Evolutionary conservation across 2,888 invertebrate species (phyloP), one percentile per base, ranked within the genome.

Genomic region (Phyllotreta striolata): DNA sequence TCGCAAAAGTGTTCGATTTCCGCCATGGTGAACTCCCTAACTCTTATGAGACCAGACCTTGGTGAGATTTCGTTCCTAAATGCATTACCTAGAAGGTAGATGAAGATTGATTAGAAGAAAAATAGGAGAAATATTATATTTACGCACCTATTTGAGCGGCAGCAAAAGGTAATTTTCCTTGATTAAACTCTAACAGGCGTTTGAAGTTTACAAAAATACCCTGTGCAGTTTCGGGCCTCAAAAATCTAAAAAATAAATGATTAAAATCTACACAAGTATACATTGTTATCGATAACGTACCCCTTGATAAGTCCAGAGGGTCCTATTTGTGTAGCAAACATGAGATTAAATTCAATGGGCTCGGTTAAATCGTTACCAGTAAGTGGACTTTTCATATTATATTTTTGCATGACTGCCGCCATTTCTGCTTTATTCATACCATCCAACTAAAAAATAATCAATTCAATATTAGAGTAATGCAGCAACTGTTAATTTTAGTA

Each of bases 181-280:
- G 96, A 81, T 99, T 99, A 81, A 99, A 99, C 81, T 98, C 98
- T 59, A 99, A 82, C 34, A 99, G 85, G 9, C 99, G 87, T 81
- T 99, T 99, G 81, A 99, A 99, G 83, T 99, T 99, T 0, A 99
- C 98, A 83, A 99, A 99, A 72, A 99, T 99, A 34, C 99, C 99
- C 82, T 99, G 99, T 0, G 99, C 99, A 9, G 99, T 99, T 85
- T 99, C 99, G 14, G 99, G 99, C 64, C 99, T 88, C 14, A 99
- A 85, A 79, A 92, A 99, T 10, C 90, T 88, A 74, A 55, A 72
- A 74, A 64, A 65, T 55, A 67, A 57, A 10, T 12, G 38, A 54
- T 38, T 8, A 63, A 51, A 57, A 51, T 40, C 59, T 54, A 61
- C 13, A 9, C 8, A 3, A 13, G 38, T 10, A 43, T 38, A 10